These are phyloP conservation scores for Linnaemya vulpina DNA, from an alignment of 2,888 invertebrate genomes.

Conservation along the genomic window DNA sequence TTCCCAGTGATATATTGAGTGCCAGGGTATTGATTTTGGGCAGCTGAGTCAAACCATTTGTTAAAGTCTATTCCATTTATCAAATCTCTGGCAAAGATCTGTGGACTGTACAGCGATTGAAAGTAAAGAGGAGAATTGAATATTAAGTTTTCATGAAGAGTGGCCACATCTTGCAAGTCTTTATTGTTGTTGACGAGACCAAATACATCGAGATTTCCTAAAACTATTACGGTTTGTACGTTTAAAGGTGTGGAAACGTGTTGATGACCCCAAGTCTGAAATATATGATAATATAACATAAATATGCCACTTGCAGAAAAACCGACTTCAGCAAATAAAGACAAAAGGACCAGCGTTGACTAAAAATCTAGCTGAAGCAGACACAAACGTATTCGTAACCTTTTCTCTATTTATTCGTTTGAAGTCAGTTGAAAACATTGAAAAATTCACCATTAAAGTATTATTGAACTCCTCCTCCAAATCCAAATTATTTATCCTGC, in stretches of 20 bases:
- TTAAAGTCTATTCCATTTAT: constrained; percentile 83
- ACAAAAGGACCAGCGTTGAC: no score
- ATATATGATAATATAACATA: constrained; percentile 56
- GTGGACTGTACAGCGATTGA: constrained; percentile 74
- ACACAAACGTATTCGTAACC: no score
- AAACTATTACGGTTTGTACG: constrained; percentile 81
- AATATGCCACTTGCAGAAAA: no score
- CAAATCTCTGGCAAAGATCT: constrained; percentile 75
- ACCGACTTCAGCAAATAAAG: no score
- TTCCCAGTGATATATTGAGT: constrained; percentile 83
- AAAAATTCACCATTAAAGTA: constrained; percentile 84
- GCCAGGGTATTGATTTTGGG: constrained; percentile 77
- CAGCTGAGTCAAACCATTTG: constrained; percentile 82
- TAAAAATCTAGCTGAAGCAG: no score
- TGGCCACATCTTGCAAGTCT: constrained; percentile 81
- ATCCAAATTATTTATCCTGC: constrained; percentile 82
- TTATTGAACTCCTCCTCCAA: constrained; percentile 83
- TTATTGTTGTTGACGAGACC: constrained; percentile 81
- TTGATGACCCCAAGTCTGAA: constrained; percentile 80
- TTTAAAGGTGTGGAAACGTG: constrained; percentile 81
- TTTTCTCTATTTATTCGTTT: no score
- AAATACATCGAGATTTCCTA: constrained; percentile 77
- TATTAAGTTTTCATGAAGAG: constrained; percentile 77
- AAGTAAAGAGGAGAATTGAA: constrained; percentile 79
- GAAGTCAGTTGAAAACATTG: no score